phyloP scores from a whole-genome alignment of 2,113 vertebrate species.

The Lagopus leucura region DNA sequence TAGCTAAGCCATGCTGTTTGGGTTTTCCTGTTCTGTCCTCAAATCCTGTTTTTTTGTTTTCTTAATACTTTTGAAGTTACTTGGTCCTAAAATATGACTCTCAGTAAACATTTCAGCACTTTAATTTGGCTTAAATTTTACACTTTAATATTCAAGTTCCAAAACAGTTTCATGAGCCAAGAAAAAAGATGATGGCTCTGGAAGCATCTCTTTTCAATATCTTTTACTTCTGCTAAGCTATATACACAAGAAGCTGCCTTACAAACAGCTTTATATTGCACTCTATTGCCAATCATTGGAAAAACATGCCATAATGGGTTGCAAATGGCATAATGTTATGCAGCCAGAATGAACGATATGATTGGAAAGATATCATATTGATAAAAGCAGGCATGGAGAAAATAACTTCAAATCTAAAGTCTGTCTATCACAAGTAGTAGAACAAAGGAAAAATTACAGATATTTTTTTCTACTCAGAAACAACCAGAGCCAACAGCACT shows the following conservation, averaged over 20 bases:
- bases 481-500: background rate
- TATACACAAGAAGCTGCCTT: conserved; percentile 26
- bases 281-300: background rate
- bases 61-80: conserved; percentile 52
- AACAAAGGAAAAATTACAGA: background rate
- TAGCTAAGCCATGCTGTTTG: conserved; percentile 13
- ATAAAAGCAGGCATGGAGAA: conserved; percentile 4
- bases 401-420: conserved; percentile 48
- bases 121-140: conserved; percentile 62
- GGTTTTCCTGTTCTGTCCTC: conserved; percentile 26
- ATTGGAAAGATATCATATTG: background rate
- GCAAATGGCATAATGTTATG: conserved; percentile 3
- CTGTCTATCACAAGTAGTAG: conserved; percentile 1
- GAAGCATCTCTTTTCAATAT: conserved; percentile 36
- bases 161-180: conserved; percentile 54
- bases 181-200: background rate
- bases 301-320: background rate
- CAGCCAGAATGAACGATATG: conserved; percentile 21
- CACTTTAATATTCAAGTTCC: background rate
- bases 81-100: conserved; percentile 55
- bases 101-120: conserved; percentile 42
- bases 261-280: conserved; percentile 43
- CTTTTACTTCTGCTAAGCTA: background rate
- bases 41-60: conserved; percentile 47
- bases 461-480: conserved; percentile 22